These are phyloP conservation scores for Artibeus jamaicensis DNA, from an alignment of 2,797 vertebrate species.

Conservation along the genomic window DNA sequence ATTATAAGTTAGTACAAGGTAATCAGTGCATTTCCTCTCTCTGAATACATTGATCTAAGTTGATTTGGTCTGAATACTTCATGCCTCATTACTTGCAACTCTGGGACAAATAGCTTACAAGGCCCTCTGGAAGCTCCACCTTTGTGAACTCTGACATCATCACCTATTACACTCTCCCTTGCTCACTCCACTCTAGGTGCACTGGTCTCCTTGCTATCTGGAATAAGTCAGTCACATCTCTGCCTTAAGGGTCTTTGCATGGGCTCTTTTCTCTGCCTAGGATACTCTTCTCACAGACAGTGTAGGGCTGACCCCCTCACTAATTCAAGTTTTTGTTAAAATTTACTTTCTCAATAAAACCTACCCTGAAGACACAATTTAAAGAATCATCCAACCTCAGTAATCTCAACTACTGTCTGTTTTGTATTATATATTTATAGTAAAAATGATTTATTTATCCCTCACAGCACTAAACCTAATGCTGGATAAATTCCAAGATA, in stretches of 20 bases:
- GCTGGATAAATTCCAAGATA: neutral
- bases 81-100: neutral
- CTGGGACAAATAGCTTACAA: neutral
- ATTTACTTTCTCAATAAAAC: neutral
- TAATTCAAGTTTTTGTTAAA: neutral
- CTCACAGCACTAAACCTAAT: neutral
- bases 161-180: neutral
- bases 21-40: neutral
- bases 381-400: neutral
- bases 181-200: neutral
- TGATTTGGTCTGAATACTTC: neutral
- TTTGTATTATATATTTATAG: neutral
- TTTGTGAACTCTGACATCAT: neutral
- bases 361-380: neutral
- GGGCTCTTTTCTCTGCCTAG: neutral
- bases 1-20: neutral
- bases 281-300: neutral
- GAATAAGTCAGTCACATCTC: neutral
- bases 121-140: neutral
- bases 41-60: neutral
- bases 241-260: neutral
- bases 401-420: neutral
- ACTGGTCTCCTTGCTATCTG: neutral
- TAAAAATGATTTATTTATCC: neutral
- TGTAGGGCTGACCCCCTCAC: neutral